Percentiles rank a stretch among this genome's conserved stretches.
Evolutionary conservation across 2,797 vertebrate species (phyloP).

Genomic region (Ambastaia sidthimunki): DNA sequence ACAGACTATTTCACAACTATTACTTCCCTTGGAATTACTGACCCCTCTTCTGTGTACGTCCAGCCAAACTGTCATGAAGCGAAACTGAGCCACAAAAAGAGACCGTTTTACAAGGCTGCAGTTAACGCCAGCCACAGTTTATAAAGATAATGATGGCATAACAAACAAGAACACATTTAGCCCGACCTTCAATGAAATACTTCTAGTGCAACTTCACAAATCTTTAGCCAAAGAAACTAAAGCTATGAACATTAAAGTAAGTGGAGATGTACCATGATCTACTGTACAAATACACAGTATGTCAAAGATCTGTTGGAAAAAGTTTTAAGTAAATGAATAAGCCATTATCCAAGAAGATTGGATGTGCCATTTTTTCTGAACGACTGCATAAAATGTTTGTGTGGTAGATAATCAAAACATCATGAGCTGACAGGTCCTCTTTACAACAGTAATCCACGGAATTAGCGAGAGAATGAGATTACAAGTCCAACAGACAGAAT

Average conservation of each 20-base stretch:
- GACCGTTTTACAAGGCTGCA: neutral
- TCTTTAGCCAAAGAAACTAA: neutral
- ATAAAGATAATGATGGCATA: neutral
- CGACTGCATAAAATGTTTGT: neutral
- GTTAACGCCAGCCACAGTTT: neutral
- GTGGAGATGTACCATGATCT: neutral
- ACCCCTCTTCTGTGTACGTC: neutral
- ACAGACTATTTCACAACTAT: slow-evolving; percentile 48
- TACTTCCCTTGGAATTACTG: slow-evolving; percentile 63
- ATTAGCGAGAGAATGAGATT: slow-evolving; percentile 43
- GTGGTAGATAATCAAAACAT: too few species aligned
- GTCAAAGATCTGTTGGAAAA: neutral
- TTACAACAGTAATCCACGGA: slow-evolving; percentile 55
- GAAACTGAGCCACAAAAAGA: neutral
- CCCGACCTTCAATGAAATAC: neutral
- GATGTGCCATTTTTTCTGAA: slow-evolving; percentile 1
- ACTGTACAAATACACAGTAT: neutral
- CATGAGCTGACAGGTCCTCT: slow-evolving; percentile 23
- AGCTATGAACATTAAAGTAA: neutral
- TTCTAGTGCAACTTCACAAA: neutral
- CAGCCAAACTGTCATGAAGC: neutral
- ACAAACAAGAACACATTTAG: slow-evolving; percentile 7
- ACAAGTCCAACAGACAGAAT: slow-evolving; percentile 34
- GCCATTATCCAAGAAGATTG: neutral
- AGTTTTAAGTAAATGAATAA: neutral